phyloP scores from a whole-genome alignment of 2,797 vertebrate genomes.

The Knipowitschia caucasica region DNA sequence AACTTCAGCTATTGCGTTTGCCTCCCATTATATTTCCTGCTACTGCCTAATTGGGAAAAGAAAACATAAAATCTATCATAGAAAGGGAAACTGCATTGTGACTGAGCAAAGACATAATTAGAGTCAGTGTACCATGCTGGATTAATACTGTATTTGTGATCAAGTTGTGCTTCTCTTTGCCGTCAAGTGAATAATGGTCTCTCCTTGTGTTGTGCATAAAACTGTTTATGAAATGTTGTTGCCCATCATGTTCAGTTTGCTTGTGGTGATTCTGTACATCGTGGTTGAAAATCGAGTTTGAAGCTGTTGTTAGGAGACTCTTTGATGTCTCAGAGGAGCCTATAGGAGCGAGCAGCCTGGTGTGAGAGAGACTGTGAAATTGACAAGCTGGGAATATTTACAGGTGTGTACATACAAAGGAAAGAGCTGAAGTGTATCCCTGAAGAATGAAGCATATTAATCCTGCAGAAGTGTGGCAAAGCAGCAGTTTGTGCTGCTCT shows the following conservation, averaged over 20 bases:
- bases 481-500: constrained; percentile 21
- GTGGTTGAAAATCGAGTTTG: constrained; percentile 1
- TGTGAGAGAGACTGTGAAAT: constrained; percentile 29
- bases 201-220: not conserved
- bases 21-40: not conserved
- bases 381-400: constrained; percentile 42
- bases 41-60: not conserved
- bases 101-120: not conserved
- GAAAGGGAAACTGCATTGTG: constrained; percentile 9
- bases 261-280: not conserved
- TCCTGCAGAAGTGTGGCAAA: constrained; percentile 23
- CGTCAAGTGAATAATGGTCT: not conserved
- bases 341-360: constrained; percentile 15
- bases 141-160: not conserved
- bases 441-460: constrained; percentile 20
- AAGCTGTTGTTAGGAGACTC: constrained; percentile 8
- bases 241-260: not conserved
- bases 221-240: not conserved
- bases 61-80: constrained; percentile 8
- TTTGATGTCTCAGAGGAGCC: constrained; percentile 29
- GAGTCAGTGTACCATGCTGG: not conserved
- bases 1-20: constrained; percentile 10
- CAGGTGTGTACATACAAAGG: constrained; percentile 32
- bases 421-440: constrained; percentile 6
- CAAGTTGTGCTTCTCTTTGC: not conserved